Base-by-base conservation (phyloP, 2,888 invertebrate species). In the Andrena dorsata region DNA sequence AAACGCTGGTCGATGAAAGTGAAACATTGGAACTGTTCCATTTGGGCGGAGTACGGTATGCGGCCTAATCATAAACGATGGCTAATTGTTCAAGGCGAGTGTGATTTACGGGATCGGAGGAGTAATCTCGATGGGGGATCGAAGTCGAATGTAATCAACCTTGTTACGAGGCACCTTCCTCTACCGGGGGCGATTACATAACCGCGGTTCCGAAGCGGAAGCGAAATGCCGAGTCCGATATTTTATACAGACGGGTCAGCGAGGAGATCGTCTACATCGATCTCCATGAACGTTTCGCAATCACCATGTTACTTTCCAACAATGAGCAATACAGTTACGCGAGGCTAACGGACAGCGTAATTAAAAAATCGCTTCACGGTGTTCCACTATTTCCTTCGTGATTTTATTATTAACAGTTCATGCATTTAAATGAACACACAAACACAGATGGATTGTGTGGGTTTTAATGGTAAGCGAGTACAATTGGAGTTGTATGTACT, bases 1-100 rank as follows among this genome's bases (percentile, higher is more conserved):
- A 63, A 77, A 87, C 85, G 84, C 41, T 86, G 88, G 76, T 70
- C 85, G 88, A 90, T 88, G 91, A 91, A 91, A 91, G 91, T 90
- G 81, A 78, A 80, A 65, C 68, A 71, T 87, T 90, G 91, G 90
- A 91, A 86, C 75, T 47, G 72, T 77, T 90, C 90, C 90, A 90
- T 26, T 86, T 68, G 56, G 53, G 32, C 60, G 51, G 28, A 66
- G 51, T 63, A 66, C 65, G 60, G 64, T 13, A 47, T 47, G 35
- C 68, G 76, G 13, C 49, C 72, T 73, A 60, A 82, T 85, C 80
- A 74, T 76, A 74, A 82, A 81, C 30, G 53, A 47, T 28, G 8
- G 30, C 26, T 85, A 85, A 88, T 88, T 76, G 78, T 78, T 65
- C 20, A 20, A 3, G 10, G 47, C 32, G 28, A 49, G 32, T 10